These are phyloP conservation scores for Agapostemon virescens DNA, from an alignment of 2,888 invertebrate species.

Conservation along the genomic window DNA sequence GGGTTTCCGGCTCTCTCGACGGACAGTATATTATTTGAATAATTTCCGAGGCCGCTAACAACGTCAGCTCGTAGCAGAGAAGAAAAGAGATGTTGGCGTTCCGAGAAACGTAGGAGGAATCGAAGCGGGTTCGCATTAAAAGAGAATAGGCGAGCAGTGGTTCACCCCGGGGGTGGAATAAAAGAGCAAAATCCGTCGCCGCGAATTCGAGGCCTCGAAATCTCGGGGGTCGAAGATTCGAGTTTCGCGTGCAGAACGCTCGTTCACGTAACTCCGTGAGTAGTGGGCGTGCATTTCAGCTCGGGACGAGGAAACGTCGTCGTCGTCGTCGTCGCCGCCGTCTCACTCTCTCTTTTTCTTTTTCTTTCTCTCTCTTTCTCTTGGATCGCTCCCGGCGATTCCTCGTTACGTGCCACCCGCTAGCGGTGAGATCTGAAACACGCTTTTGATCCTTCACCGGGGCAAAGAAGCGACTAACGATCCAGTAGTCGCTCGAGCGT, in stretches of 20 bases:
- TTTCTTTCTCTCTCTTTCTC: not conserved
- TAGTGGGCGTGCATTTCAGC: conserved; percentile 52
- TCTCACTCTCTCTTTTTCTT: not conserved
- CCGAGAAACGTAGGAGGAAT: not conserved
- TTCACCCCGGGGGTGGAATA: conserved; percentile 1
- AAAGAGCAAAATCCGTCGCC: not conserved
- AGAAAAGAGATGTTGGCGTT: not conserved
- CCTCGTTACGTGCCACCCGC: conserved; percentile 57
- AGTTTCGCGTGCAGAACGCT: conserved; percentile 51
- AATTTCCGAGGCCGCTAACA: not conserved
- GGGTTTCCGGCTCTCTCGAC: not conserved
- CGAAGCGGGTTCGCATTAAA: not conserved
- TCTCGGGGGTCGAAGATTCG: conserved; percentile 30
- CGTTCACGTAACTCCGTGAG: conserved; percentile 49
- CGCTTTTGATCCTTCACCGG: conserved; percentile 48
- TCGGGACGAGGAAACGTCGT: conserved; percentile 32
- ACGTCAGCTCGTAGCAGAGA: too few species aligned
- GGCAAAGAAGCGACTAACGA: conserved; percentile 57
- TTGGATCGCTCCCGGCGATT: conserved; percentile 55
- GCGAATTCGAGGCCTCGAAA: conserved; percentile 5
- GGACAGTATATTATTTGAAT: conserved; percentile 1
- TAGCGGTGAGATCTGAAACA: conserved; percentile 55
- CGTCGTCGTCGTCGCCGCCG: too few species aligned
- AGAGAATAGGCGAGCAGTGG: not conserved
- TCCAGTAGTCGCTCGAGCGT: conserved; percentile 42